phyloP scores from a whole-genome alignment of 2,888 invertebrate species.

The Suillia variegata region DNA sequence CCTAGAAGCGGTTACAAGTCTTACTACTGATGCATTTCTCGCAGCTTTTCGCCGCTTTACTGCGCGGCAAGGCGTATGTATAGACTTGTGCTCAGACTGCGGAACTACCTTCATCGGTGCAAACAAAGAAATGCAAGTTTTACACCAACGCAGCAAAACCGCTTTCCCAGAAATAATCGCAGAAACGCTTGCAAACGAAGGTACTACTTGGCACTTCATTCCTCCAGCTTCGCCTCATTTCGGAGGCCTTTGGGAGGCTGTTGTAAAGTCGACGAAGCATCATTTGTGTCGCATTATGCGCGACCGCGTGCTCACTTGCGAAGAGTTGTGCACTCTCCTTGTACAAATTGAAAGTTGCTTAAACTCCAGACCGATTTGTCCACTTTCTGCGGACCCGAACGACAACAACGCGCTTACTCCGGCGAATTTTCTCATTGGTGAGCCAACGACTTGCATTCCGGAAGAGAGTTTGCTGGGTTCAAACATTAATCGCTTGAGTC shows the following conservation, averaged over 20 bases:
- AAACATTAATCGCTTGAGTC: not conserved
- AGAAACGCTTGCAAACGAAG: not conserved
- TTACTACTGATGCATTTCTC: conserved; percentile 12
- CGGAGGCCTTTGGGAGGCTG: conserved; percentile 1
- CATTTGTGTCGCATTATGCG: conserved; percentile 7
- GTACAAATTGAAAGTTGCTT: conserved; percentile 13
- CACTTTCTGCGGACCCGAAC: conserved; percentile 3
- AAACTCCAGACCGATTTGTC: conserved; percentile 13
- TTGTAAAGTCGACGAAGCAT: conserved; percentile 12
- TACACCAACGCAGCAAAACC: not conserved
- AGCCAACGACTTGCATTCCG: not conserved
- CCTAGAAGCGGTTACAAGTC: conserved; percentile 18
- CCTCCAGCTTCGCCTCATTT: not conserved
- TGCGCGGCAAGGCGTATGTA: conserved; percentile 8
- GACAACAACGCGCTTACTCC: conserved; percentile 13
- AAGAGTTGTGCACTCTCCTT: conserved; percentile 13
- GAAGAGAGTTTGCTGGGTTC: not conserved
- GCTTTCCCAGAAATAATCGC: not conserved
- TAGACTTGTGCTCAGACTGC: conserved; percentile 15
- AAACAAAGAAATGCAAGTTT: not conserved
- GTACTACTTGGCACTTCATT: not conserved
- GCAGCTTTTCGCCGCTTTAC: conserved; percentile 19
- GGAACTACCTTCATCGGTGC: conserved; percentile 23
- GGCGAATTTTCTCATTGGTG: not conserved
- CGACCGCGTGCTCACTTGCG: conserved; percentile 7